Percentiles rank a stretch among this genome's conserved stretches.
Evolutionary conservation across 2,113 vertebrate genomes (phyloP).

Genomic region (Galeopterus variegatus): DNA sequence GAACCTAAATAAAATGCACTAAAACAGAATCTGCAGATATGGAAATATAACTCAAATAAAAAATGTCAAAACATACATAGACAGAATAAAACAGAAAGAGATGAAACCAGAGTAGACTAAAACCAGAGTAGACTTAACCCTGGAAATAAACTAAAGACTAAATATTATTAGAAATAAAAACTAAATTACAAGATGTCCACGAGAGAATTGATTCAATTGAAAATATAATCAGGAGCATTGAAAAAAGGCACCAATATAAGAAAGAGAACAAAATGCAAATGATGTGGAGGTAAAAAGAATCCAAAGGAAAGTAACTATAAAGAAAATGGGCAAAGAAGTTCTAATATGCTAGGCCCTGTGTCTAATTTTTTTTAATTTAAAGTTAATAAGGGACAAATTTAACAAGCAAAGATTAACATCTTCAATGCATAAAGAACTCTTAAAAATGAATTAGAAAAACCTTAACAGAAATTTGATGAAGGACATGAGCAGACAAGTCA

Average conservation of each 20-base stretch:
- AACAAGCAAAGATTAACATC: too few species aligned
- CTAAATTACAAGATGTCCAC: background rate
- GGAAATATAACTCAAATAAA: background rate
- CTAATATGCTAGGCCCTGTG: background rate
- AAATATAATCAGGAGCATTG: background rate
- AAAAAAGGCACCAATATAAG: background rate
- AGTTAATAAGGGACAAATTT: too few species aligned
- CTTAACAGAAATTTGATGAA: too few species aligned
- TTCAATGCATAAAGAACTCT: too few species aligned
- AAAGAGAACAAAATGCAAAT: background rate
- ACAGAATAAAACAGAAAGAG: background rate
- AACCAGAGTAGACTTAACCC: background rate
- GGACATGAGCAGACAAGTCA: too few species aligned
- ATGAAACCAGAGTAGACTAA: background rate
- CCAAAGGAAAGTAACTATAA: background rate
- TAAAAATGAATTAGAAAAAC: too few species aligned
- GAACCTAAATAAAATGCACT: background rate
- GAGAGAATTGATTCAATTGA: background rate
- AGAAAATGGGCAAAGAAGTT: constrained; percentile 16
- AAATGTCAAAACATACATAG: background rate
- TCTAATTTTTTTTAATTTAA: background rate
- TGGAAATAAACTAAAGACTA: constrained; percentile 19
- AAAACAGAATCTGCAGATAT: background rate
- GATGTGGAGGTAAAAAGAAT: background rate
- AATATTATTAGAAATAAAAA: constrained; percentile 38